Percentiles rank a stretch among this genome's conserved stretches.
Conservation (phyloP, 2,113 vertebrate species). For the Actenoides hombroni region DNA sequence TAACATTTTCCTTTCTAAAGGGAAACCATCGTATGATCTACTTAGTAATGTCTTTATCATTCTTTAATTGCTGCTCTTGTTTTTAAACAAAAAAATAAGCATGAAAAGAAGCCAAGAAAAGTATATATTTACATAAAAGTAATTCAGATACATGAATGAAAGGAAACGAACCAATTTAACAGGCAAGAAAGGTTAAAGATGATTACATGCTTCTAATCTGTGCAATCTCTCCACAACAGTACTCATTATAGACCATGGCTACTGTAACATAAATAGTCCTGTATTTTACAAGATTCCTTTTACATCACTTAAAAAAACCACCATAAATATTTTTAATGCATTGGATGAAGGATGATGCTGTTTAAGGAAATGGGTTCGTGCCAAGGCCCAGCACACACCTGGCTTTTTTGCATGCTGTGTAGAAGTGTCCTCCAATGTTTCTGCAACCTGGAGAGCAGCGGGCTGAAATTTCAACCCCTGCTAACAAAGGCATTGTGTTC, state of each 20-base stretch:
- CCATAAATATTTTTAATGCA: background rate
- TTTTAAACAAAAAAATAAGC: conserved; percentile 1
- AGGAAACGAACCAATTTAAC: conserved; percentile 61
- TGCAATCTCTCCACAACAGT: conserved; percentile 29
- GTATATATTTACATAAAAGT: conserved; percentile 63
- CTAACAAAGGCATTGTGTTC: background rate
- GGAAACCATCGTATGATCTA: background rate
- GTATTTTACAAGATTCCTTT: background rate
- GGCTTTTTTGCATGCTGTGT: background rate
- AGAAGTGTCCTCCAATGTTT: background rate
- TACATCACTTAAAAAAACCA: background rate
- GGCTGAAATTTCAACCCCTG: background rate
- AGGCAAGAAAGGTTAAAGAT: conserved; percentile 64
- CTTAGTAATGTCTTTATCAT: conserved; percentile 40
- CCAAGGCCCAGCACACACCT: background rate
- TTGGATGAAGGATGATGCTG: background rate
- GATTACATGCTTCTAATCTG: conserved; percentile 58
- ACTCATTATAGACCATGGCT: background rate
- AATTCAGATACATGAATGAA: conserved; percentile 63
- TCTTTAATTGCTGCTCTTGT: conserved; percentile 61
- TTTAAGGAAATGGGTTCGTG: background rate
- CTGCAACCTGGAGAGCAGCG: background rate
- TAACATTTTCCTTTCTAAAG: background rate
- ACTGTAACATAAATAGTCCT: background rate
- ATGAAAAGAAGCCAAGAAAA: conserved; percentile 26